Evolutionary conservation across 2,113 vertebrate species (phyloP).

Genomic region (Salvelinus fontinalis): DNA sequence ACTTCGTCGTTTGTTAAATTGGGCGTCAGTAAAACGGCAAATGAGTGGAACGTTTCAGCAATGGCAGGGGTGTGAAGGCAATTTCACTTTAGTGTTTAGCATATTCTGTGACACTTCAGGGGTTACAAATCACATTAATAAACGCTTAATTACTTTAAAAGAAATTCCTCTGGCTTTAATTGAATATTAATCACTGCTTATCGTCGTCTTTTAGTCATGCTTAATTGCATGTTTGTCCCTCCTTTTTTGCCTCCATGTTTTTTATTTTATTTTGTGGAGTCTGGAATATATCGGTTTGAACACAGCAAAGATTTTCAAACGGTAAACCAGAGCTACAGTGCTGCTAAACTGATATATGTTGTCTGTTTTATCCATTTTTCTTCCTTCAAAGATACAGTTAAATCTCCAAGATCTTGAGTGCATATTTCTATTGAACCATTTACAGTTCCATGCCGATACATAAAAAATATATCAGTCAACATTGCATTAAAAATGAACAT

Average conservation of each 20-base stretch:
- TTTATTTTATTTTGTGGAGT: constrained; percentile 26
- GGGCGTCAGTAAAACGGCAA: constrained; percentile 43
- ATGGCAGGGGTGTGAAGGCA: constrained; percentile 41
- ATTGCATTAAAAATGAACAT: too few species aligned
- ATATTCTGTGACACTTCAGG: constrained; percentile 72
- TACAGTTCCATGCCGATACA: too few species aligned
- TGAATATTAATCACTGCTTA: constrained; percentile 79
- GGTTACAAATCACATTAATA: constrained; percentile 79
- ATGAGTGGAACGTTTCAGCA: constrained; percentile 50
- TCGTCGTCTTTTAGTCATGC: constrained; percentile 76
- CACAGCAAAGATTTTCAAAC: too few species aligned
- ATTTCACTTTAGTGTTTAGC: constrained; percentile 68
- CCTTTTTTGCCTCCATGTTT: too few species aligned
- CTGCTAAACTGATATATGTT: too few species aligned
- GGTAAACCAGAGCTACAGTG: too few species aligned
- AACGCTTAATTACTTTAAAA: constrained; percentile 78
- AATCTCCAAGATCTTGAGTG: too few species aligned
- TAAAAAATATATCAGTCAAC: too few species aligned
- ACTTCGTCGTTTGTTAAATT: constrained; percentile 45
- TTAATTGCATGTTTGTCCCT: constrained; percentile 67
- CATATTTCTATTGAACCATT: too few species aligned
- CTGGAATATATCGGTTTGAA: constrained; percentile 5
- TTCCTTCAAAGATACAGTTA: too few species aligned
- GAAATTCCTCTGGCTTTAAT: constrained; percentile 78
- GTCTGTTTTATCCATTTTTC: too few species aligned